Base-by-base conservation (phyloP, 2,888 invertebrate species). In the Nemurella pictetii region DNA sequence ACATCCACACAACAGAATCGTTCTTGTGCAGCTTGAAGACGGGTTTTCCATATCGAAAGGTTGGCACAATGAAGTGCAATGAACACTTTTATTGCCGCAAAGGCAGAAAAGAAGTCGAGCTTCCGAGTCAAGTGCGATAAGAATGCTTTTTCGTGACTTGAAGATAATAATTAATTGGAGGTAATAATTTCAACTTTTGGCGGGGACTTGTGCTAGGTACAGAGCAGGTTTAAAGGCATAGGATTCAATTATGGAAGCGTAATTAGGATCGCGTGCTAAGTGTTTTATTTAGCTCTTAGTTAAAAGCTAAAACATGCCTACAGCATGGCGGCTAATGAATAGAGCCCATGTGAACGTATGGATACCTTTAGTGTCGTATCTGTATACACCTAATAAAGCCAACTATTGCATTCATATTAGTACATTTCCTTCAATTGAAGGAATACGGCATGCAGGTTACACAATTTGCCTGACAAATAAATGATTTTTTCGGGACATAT, bases 251-350 rank as follows among this genome's bases (percentile, higher is more conserved):
- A 78, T 29, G 78, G 12, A 29, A 5, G 29, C 7, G 78, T 20
- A 78, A 78, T 78, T 78, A 78, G 78, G 78, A 30, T 29, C 30
- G 28, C 27, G 78, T 78, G 78, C 27, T 55, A 55, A 55, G 55
- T 55, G 20, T 55, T 55, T 55, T 20, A 55, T 55, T 55, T 55
- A 55, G 55, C 55, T 55, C 75, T 28, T 75, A 28, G 75, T 26
- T 28, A 75, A 75, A 75, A 28, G 75, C 75, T 55, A 75, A 75
- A 26, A 28, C 29, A 75, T 28, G 29, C 29, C 75, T 75, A 25
- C 75, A 75, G 29, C 29, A 9, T 20, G 15, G 25, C 7, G 12
- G n/a, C 75, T 55, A 55, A 55, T 55, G 55, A 55, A n/a, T n/a
- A n/a, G n/a, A n/a, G n/a, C n/a, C n/a, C n/a, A n/a, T n/a, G n/a